Percentiles rank a stretch among this genome's conserved stretches.
Conservation (phyloP, 1,140 invertebrate genomes). For the Teleopsis dalmanni region DNA sequence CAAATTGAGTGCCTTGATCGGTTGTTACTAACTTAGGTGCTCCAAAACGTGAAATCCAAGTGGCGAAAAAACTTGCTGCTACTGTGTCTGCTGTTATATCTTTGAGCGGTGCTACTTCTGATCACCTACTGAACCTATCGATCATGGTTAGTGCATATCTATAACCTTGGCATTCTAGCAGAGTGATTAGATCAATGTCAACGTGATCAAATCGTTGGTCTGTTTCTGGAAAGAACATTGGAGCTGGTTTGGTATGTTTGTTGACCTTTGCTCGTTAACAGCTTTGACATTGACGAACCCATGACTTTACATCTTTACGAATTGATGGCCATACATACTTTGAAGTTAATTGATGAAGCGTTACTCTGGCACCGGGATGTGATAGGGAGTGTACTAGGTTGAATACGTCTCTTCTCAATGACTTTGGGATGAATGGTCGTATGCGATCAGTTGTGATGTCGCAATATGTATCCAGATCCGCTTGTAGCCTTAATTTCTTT, state of each 20-base stretch:
- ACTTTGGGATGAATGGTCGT: not conserved
- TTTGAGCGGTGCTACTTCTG: constrained; percentile 21
- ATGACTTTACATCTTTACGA: not conserved
- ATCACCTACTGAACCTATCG: constrained; percentile 29
- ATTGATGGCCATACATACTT: constrained; percentile 4
- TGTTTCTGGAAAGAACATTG: not conserved
- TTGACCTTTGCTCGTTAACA: constrained; percentile 4
- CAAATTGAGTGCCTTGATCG: constrained; percentile 32
- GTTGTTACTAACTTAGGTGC: constrained; percentile 23
- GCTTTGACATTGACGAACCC: not conserved
- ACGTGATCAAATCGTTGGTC: not conserved
- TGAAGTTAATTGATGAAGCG: not conserved
- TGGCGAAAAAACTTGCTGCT: constrained; percentile 24
- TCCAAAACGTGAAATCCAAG: constrained; percentile 40
- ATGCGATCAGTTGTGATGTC: constrained; percentile 8
- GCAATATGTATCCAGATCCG: not conserved
- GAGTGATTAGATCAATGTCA: too few species aligned
- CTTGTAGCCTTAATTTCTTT: not conserved
- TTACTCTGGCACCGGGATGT: not conserved
- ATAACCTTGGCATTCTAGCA: constrained; percentile 1
- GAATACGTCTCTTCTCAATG: not conserved
- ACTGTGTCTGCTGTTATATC: constrained; percentile 37
- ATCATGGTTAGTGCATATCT: constrained; percentile 22
- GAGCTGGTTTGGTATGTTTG: not conserved
- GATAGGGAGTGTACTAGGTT: not conserved